A percentile compares a stretch with the other conserved stretches of the same genome.
Evolutionary conservation across 2,113 vertebrate genomes (phyloP).

Genomic region (Pandion haliaetus): DNA sequence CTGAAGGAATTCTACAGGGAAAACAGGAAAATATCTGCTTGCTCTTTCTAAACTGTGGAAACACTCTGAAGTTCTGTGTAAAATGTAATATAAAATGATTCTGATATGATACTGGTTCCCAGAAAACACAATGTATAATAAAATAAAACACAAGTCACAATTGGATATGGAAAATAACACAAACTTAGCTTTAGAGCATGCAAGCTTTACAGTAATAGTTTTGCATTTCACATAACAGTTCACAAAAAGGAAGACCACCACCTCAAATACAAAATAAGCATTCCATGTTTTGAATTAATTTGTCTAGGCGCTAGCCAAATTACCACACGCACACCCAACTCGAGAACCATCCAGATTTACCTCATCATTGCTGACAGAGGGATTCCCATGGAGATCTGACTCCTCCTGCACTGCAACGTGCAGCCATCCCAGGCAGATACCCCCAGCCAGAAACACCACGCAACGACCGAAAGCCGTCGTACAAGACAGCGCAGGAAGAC

Average conservation of each 20-base stretch:
- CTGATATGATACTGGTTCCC: too few relatives aligned
- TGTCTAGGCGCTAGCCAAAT: background rate
- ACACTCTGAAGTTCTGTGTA: background rate
- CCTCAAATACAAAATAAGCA: background rate
- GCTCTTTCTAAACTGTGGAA: background rate
- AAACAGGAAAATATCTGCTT: background rate
- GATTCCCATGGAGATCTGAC: background rate
- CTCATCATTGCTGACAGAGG: fast-evolving
- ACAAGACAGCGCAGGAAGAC: background rate
- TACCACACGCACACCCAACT: fast-evolving
- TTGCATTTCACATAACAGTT: background rate
- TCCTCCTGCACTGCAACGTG: background rate
- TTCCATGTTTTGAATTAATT: background rate
- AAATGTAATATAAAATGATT: background rate
- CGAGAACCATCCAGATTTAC: background rate
- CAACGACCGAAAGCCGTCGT: fast-evolving
- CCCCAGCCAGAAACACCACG: background rate
- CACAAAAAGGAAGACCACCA: background rate
- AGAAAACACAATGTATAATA: background rate
- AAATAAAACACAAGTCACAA: background rate
- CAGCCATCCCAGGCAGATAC: too few relatives aligned
- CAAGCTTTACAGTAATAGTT: background rate
- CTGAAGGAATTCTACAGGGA: background rate
- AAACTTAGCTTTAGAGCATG: background rate
- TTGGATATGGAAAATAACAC: background rate